Evolutionary conservation across 1,140 invertebrate genomes (phyloP), one percentile per base, ranked within the genome.

Genomic region (Musca vetustissima): DNA sequence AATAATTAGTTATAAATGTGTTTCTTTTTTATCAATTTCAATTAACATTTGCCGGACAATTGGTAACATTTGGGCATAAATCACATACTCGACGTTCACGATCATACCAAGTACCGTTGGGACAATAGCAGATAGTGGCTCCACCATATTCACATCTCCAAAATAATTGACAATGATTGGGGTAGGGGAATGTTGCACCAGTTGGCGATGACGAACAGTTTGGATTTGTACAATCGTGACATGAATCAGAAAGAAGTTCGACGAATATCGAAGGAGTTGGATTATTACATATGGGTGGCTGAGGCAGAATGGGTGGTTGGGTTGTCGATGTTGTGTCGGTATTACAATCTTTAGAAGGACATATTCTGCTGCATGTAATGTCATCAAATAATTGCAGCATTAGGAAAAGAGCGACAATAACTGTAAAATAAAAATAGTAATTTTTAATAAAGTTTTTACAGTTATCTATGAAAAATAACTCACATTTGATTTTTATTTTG

Each of bases 31-130:
- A n/a, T n/a, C n/a, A n/a, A 52, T n/a, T 59, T 59, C 19, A 59
- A 32, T 59, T 28, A 4, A 17, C 14, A 32, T 59, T 32, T 8
- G 55, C 55, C 9, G 14, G 11, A 36, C 57, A 61, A 61, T 61
- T 61, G 28, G 7, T 36, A 36, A 61, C 57, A 28, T 36, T 15
- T 2, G 7, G n/a, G 8, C 57, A 61, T n/a, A 61, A 15, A 15
- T 15, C 22, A 36, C 57, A 61, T 36, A 17, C 21, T 17, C 4
- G 6, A 19, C 9, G n/a, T 1, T 7, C 1, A 19, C 57, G 28
- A 43, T 61, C 57, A 61, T 61, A 61, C 57, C 57, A 61, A 19
- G 7, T 11, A 19, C 57, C 57, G 21, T 61, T 61, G 4, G 57
- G 28, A 36, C 57, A 61, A 4, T 15, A n/a, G 19, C 25, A 61